Base-by-base conservation (phyloP, 2,113 vertebrate species). In the Ivindomyrus marchei region DNA sequence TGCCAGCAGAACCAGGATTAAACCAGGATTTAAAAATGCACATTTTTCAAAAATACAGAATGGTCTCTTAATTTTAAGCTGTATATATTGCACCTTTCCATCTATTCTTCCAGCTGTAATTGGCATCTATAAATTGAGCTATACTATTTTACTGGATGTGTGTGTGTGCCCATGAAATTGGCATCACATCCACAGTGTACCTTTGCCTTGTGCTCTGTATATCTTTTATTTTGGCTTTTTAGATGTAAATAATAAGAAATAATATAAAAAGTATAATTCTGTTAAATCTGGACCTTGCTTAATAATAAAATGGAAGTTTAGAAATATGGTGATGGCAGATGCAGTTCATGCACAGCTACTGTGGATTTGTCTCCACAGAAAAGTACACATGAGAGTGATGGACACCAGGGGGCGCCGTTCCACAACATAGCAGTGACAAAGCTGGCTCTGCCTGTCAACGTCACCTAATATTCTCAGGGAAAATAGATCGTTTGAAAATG, bases 391-490 rank as follows among this genome's bases (percentile, higher is more conserved):
- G 89, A 74, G 47, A 88, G 24, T 13, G 50, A 19, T 45, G 47
- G 27, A 91, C 94, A 94, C 93, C 92, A 95, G 95, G 88, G 90
- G 94, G 94, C 7, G 89, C 52, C 87, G 87, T 92, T 17, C 77
- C 90, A 90, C 9, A 1, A 89, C 84, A 3, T 19, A 90, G 46
- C 47, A 10, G n/a, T 17, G 45, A 47, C 45, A 10, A 8, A n/a
- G 45, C 83, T 19, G 1, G 6, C 1, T 47, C 21, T 47, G 3
- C 7, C 0, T 46, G 1, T 47, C 83, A 17, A 9, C 0, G 3
- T 24, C 83, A 24, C 47, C 80, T 85, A 3, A 85, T 85, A 84
- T 46, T 80, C 74, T 42, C 17, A 7, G 74, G 36, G 74, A 39
- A 24, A 42, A 47, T 24, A 85, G 39, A 21, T 8, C 1, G 42